Conservation (phyloP, 2,113 vertebrate species). For the Oryctolagus cuniculus region DNA sequence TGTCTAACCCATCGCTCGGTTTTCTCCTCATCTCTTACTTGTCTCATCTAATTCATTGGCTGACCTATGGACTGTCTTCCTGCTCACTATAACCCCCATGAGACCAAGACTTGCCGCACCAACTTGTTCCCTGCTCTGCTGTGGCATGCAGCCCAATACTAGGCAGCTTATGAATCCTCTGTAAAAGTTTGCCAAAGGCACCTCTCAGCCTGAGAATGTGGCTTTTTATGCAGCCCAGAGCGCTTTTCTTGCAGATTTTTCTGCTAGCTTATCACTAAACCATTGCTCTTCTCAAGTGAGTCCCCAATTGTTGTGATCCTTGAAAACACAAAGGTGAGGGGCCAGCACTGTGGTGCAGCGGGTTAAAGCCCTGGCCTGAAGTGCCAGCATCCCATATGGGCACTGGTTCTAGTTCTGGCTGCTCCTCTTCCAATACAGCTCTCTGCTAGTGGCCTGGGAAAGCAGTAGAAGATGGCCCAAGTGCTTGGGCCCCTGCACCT, state of each 20-base stretch:
- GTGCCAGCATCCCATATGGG: no score
- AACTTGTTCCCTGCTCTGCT: not conserved
- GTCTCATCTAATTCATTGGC: not conserved
- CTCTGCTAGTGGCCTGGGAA: no score
- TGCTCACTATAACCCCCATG: not conserved
- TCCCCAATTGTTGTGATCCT: no score
- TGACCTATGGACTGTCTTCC: not conserved
- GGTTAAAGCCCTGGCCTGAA: no score
- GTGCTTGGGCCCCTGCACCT: no score
- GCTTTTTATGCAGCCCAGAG: not conserved
- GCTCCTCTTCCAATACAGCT: no score
- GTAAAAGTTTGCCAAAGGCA: rapidly evolving
- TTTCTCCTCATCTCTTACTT: not conserved
- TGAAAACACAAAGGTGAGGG: not conserved
- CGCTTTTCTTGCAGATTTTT: not conserved
- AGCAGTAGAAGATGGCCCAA: no score
- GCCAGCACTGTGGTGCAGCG: no score
- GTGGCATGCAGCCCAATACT: not conserved
- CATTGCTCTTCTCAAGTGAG: not conserved
- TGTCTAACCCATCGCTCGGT: not conserved
- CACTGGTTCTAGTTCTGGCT: no score
- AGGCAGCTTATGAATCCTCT: rapidly evolving
- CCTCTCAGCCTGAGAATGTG: not conserved
- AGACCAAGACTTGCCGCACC: rapidly evolving
- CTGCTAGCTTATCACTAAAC: not conserved